A percentile compares a stretch with the other conserved stretches of the same genome.
These are phyloP conservation scores for Strigamia maritima DNA, from an alignment of 2,888 invertebrate genomes.

Conservation along the genomic window DNA sequence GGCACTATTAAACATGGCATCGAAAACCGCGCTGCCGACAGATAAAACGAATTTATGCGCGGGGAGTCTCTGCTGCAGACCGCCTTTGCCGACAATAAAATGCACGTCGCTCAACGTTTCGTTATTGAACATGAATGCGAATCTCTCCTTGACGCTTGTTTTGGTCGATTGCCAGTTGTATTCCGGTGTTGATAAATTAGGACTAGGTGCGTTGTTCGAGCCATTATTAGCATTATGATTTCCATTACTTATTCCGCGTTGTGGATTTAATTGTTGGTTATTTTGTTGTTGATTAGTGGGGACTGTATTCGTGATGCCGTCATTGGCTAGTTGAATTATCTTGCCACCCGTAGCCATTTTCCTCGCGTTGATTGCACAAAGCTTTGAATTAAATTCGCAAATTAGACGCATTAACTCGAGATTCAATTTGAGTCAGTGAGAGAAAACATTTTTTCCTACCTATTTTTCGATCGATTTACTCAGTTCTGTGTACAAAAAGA, in stretches of 20 bases:
- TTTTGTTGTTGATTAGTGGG: not conserved
- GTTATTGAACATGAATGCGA: constrained; percentile 67
- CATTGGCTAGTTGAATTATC: not conserved
- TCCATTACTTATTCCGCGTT: not conserved
- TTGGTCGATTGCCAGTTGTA: constrained; percentile 64
- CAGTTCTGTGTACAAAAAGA: no score
- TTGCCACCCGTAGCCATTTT: constrained; percentile 15
- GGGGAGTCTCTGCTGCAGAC: constrained; percentile 66
- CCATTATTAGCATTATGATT: constrained; percentile 4
- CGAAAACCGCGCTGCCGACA: constrained; percentile 79
- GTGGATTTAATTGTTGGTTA: not conserved
- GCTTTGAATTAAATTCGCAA: not conserved
- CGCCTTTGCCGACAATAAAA: constrained; percentile 72
- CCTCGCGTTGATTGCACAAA: not conserved
- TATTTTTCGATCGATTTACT: no score
- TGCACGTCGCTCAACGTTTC: constrained; percentile 69
- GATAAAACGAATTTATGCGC: constrained; percentile 76
- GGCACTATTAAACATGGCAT: constrained; percentile 80
- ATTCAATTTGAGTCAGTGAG: no score
- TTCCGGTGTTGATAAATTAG: not conserved
- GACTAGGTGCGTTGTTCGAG: not conserved
- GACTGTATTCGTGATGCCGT: not conserved
- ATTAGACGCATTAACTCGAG: no score
- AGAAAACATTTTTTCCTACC: no score
- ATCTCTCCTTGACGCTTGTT: constrained; percentile 69